Evolutionary conservation across 1,140 invertebrate species (phyloP).

Genomic region (Oryctes rhinoceros): DNA sequence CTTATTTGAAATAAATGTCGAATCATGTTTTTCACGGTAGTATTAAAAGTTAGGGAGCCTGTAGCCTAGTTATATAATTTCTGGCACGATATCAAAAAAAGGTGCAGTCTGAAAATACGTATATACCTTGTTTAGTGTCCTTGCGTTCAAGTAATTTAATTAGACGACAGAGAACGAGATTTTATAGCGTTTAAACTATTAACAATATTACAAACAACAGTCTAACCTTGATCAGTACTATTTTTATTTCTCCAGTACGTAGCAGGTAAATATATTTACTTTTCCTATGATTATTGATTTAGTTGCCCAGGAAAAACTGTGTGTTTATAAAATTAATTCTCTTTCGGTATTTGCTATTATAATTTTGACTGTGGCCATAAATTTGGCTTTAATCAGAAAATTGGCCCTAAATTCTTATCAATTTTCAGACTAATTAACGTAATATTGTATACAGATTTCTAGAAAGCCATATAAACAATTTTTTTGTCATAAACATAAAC

Average conservation of each 20-base stretch:
- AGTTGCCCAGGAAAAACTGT: too few relatives aligned
- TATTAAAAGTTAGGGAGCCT: not conserved
- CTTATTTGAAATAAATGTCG: too few relatives aligned
- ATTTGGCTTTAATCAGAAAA: too few relatives aligned
- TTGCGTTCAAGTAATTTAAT: not conserved
- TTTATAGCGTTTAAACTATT: not conserved
- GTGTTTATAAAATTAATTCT: too few relatives aligned
- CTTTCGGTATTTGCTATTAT: too few relatives aligned
- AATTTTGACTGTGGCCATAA: too few relatives aligned
- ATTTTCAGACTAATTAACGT: too few relatives aligned
- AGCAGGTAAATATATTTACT: too few relatives aligned
- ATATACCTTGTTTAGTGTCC: not conserved
- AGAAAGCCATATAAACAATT: not conserved
- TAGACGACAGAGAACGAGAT: not conserved
- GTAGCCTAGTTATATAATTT: not conserved
- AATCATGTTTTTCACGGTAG: too few relatives aligned
- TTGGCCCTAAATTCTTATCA: too few relatives aligned
- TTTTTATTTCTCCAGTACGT: not conserved
- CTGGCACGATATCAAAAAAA: not conserved
- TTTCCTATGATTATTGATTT: too few relatives aligned
- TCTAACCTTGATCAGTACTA: not conserved
- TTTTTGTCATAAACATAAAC: not conserved
- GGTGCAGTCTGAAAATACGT: not conserved
- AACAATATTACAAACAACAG: not conserved
- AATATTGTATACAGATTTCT: too few relatives aligned